Evolutionary conservation across 1,140 invertebrate genomes (phyloP), one percentile per base, ranked within the genome.

Genomic region (Hycleus cichorii): DNA sequence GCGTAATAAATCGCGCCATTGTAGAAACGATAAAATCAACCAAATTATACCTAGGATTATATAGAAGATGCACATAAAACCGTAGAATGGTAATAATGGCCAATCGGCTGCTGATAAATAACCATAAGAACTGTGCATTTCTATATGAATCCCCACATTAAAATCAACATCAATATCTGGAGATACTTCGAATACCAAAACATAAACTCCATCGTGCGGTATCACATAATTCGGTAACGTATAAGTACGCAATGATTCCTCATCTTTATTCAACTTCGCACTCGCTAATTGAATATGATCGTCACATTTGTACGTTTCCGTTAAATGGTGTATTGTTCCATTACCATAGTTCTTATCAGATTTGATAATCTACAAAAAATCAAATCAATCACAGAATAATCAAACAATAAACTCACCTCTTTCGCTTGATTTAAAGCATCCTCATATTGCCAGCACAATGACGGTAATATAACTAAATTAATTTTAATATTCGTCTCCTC

Each of bases 1-100:
- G 47, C 93, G 77, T n/a, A 97, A 76, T 3, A 97, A 75, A 73
- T 97, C 93, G 57, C 89, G 78, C 92, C 93, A 97, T 72, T 92
- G 89, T 59, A 87, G 76, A 59, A 86, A 88, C 12, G 89, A 91
- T n/a, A 93, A 80, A 5, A 85, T 70, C 39, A 95, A 77, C 94
- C 94, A 97, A 39, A 82, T 80, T 4, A 91, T 65, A n/a, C 90
- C 91, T 69, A 89, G 83, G 44, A 88, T 72, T 1, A 92, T 83
- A 75, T 97, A 97, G 10, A 93, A 80, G 5, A 87, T 76, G 69
- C 91, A 95, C 91, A 96, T 93, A 8, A 84, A 78, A n/a, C 86
- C 88, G 74, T 93, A 97, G 76, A 97, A 96, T 44, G 83, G 80
- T 53, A 89, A 67, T 10, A 88, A 72, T 8, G 86, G 88, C 81